Evolutionary conservation across 1,140 invertebrate species (phyloP), one percentile per base, ranked within the genome.

Genomic region (Geopemphigus sp.): DNA sequence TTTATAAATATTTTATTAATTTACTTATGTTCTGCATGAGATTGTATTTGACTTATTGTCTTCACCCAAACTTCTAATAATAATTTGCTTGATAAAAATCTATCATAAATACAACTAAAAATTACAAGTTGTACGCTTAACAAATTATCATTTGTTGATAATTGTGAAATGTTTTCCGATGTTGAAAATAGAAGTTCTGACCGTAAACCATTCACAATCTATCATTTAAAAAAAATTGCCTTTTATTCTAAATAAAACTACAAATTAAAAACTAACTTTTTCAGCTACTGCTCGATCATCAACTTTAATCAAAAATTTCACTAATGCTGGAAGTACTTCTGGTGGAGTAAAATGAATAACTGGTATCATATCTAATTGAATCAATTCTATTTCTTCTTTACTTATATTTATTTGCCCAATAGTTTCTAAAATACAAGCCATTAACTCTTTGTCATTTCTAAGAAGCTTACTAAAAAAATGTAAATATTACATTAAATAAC

Each of bases 21-120:
- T 81, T 81, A 84, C 83, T 82, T 83, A 50, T 83, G 81, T 53
- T 80, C 64, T 45, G 22, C 39, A 80, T 72, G 26, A 61, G 72
- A 70, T 57, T 80, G 76, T 24, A 82, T 22, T 57, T 81, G 82
- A n/a, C 70, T 72, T 64, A 84, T 84, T 76, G 82, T 83, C 26
- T 83, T 84, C 4, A 82, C 59, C 83, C 83, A 84, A 64, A 81
- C 76, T 45, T 82, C 81, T 2, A 82, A 80, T 29, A 84, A 74
- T 54, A 81, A 54, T 63, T 82, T 82, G 15, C 81, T 82, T 59
- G 80, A 80, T 22, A 84, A 74, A 32, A 84, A 72, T 76, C 57
- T 59, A 82, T 82, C 68, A 53, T 80, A 47, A 4, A 82, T 82
- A 24, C 68, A 45, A 54, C 32, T 80, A 47, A 82, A 82, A 32